Conservation (phyloP, 2,797 vertebrate species). For the Natrix natrix region DNA sequence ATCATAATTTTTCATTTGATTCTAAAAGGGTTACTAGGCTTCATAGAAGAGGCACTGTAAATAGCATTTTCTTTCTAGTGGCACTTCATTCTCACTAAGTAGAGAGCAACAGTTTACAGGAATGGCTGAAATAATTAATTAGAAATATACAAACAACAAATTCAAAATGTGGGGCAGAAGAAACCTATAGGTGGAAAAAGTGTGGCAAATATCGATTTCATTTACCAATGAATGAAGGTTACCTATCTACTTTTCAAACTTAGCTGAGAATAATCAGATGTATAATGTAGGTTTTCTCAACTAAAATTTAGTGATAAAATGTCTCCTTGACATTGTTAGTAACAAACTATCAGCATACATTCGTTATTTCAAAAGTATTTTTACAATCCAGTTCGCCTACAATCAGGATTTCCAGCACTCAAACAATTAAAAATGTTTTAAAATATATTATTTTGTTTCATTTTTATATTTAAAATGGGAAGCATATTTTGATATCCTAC, state of each 20-base stretch:
- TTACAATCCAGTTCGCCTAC: background rate
- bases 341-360: background rate
- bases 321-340: background rate
- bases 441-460: background rate
- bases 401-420: background rate
- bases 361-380: background rate
- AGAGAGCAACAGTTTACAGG: constrained; percentile 76
- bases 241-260: background rate
- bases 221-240: background rate
- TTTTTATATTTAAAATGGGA: background rate
- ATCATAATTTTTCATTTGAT: constrained; percentile 72
- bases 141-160: background rate
- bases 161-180: background rate
- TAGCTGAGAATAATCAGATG: background rate
- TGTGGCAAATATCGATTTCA: background rate
- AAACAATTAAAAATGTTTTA: background rate
- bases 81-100: constrained; percentile 75
- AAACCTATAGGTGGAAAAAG: background rate
- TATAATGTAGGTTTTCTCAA: background rate
- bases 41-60: constrained; percentile 80
- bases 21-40: constrained; percentile 63
- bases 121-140: constrained; percentile 58
- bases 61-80: constrained; percentile 74
- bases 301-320: background rate
- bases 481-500: background rate